Percentiles rank a stretch among this genome's conserved stretches.
These are phyloP conservation scores for Drosophila sturtevanti DNA, from an alignment of 1,140 invertebrate genomes.

Conservation along the genomic window DNA sequence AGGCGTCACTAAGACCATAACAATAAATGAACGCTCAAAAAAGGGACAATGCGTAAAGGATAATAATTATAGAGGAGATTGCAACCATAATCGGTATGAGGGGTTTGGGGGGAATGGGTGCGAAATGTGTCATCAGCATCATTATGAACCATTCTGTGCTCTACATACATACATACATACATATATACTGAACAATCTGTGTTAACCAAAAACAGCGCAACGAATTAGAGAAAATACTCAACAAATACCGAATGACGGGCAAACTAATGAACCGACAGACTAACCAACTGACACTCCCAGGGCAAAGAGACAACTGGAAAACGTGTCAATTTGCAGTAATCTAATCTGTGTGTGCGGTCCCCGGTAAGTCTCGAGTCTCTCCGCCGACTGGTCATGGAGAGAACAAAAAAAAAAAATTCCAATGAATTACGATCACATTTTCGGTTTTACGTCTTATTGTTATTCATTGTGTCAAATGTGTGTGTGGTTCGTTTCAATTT, in stretches of 20 bases:
- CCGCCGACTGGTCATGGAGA: conserved; percentile 15
- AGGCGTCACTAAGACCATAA: conserved; percentile 66
- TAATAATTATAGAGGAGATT: conserved; percentile 42
- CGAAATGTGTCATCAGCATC: conserved; percentile 21
- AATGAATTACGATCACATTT: conserved; percentile 46
- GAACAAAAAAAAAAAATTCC: conserved; percentile 56
- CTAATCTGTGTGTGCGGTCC: conserved; percentile 73
- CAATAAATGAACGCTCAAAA: conserved; percentile 50
- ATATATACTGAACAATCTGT: conserved; percentile 15
- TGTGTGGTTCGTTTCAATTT: conserved; percentile 47
- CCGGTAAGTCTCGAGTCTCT: background rate
- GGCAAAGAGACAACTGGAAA: conserved; percentile 48
- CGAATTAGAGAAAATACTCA: conserved; percentile 50
- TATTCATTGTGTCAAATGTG: conserved; percentile 6
- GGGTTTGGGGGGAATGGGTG: too few species aligned
- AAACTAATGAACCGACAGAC: too few species aligned
- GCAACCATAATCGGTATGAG: background rate
- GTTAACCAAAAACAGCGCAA: conserved; percentile 52
- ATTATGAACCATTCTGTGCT: conserved; percentile 34
- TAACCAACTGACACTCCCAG: too few species aligned
- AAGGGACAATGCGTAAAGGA: conserved; percentile 68
- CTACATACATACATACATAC: too few species aligned
- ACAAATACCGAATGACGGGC: conserved; percentile 29
- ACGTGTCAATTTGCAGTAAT: conserved; percentile 79
- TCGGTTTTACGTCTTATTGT: conserved; percentile 28